phyloP scores from a whole-genome alignment of 2,888 invertebrate species.

The Perizoma affinitatum region DNA sequence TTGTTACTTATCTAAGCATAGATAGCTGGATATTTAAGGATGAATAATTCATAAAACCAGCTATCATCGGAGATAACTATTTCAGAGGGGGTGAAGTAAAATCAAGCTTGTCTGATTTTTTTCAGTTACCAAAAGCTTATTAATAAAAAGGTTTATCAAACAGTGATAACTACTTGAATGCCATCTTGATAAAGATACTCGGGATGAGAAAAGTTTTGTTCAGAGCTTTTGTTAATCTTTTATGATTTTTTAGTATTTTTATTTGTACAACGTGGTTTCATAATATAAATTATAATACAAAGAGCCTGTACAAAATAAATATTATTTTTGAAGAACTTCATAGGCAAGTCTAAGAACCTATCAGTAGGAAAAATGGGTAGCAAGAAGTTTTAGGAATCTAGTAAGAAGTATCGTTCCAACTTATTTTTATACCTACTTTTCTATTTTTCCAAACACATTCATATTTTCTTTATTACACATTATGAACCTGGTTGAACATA shows the following conservation, averaged over 20 bases:
- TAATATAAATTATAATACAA: not conserved
- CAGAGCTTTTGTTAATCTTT: conserved; percentile 49
- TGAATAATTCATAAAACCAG: too few species aligned
- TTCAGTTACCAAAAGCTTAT: conserved; percentile 23
- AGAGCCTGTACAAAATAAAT: not conserved
- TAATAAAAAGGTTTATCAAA: conserved; percentile 52
- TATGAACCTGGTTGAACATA: too few species aligned
- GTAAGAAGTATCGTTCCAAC: too few species aligned
- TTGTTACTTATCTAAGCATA: too few species aligned
- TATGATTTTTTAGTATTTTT: conserved; percentile 49
- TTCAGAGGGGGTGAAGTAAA: conserved; percentile 3
- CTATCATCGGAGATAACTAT: too few species aligned
- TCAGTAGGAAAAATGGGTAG: too few species aligned
- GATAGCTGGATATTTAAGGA: too few species aligned
- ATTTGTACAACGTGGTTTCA: conserved; percentile 23
- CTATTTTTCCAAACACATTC: too few species aligned
- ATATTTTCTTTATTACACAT: too few species aligned
- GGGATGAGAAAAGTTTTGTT: conserved; percentile 60
- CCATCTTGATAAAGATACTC: conserved; percentile 53
- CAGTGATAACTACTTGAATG: conserved; percentile 59
- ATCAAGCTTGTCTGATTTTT: conserved; percentile 40
- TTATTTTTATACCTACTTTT: too few species aligned
- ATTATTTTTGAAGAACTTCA: not conserved
- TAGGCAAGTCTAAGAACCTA: too few species aligned
- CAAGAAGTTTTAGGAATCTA: too few species aligned